Evolutionary conservation across 2,797 vertebrate species (phyloP).

Genomic region (Epinephelus malabaricus): DNA sequence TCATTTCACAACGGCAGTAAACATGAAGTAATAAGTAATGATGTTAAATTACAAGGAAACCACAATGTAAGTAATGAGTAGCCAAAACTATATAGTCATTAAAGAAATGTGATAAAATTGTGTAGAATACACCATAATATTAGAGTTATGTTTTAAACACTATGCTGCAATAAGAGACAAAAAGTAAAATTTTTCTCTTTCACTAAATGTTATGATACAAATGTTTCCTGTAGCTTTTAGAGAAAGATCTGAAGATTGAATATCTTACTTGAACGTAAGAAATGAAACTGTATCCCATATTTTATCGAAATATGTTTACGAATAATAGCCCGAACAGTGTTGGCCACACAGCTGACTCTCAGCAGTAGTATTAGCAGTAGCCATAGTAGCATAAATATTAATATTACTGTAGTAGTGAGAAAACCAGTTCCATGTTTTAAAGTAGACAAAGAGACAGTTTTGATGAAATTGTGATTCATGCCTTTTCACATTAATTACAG

Average conservation of each 20-base stretch:
- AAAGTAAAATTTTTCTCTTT: not conserved
- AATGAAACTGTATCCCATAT: not conserved
- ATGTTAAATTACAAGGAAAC: not conserved
- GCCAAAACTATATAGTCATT: not conserved
- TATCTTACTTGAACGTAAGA: not conserved
- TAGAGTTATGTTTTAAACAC: not conserved
- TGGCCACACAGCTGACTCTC: not conserved
- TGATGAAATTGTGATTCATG: not conserved
- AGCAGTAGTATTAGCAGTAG: not conserved
- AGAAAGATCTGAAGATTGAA: not conserved
- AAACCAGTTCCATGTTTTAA: not conserved
- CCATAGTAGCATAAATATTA: conserved; percentile 18
- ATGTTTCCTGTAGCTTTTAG: not conserved
- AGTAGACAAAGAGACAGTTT: not conserved
- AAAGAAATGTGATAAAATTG: not conserved
- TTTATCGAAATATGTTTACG: conserved; percentile 3
- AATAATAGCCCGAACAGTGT: not conserved
- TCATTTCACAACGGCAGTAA: not conserved
- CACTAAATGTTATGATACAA: not conserved
- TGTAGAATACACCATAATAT: not conserved
- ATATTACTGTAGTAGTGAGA: not conserved
- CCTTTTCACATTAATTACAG: not conserved
- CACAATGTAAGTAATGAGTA: not conserved
- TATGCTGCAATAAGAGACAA: not conserved
- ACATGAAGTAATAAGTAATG: not conserved